Conservation (phyloP, 64 coral and sea anemone genomes). For the Pocillopora damicornis region DNA sequence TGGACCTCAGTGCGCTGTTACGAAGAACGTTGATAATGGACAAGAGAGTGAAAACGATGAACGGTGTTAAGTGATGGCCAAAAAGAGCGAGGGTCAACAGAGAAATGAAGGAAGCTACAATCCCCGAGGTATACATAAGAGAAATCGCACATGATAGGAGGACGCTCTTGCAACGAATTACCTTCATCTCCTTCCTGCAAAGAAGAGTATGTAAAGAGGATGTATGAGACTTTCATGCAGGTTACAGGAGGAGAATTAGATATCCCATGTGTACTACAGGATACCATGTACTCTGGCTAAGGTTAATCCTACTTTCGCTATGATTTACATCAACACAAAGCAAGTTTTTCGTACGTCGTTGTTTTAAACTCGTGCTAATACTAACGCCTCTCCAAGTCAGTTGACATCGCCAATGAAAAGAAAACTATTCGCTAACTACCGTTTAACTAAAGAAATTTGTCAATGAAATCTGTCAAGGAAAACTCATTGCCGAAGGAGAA, state of each 20-base stretch:
- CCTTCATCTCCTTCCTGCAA: conserved; percentile 44
- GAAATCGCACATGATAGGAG: conserved; percentile 36
- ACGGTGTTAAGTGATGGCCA: conserved; percentile 48
- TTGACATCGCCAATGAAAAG: too few relatives aligned
- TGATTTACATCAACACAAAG: too few relatives aligned
- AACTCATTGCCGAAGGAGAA: too few relatives aligned
- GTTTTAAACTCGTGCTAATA: too few relatives aligned
- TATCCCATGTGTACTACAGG: too few relatives aligned
- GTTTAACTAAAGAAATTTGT: too few relatives aligned
- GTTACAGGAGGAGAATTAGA: neutral
- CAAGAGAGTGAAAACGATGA: conserved; percentile 64
- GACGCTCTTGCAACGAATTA: conserved; percentile 49
- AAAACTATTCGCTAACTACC: too few relatives aligned
- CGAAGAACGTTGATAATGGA: conserved; percentile 39
- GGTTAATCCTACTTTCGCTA: too few relatives aligned
- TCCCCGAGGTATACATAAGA: conserved; percentile 25
- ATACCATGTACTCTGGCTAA: too few relatives aligned
- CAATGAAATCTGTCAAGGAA: too few relatives aligned
- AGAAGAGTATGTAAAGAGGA: neutral
- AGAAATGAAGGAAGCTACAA: conserved; percentile 51
- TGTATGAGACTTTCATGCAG: neutral
- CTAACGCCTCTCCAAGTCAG: too few relatives aligned
- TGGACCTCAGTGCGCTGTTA: conserved; percentile 20
- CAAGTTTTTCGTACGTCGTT: too few relatives aligned
- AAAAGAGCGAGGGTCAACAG: conserved; percentile 44